Percentiles rank a stretch among this genome's conserved stretches.
These are phyloP conservation scores for Meles meles DNA, from an alignment of 2,113 vertebrate species.

Conservation along the genomic window DNA sequence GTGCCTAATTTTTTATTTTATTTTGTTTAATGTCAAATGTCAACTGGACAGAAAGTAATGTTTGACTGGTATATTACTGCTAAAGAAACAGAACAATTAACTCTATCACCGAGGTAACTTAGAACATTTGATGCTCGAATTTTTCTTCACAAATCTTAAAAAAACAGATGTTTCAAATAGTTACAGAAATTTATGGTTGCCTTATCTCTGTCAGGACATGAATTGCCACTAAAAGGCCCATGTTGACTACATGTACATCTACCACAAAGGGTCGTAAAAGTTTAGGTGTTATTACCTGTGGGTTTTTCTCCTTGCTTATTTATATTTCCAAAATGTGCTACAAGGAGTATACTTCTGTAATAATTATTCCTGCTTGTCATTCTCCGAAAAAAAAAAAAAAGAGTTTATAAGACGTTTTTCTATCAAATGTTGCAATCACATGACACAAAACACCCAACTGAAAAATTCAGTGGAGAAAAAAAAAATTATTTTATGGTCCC, in stretches of 20 bases:
- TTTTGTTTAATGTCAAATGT: not conserved
- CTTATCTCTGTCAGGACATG: not conserved
- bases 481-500: not conserved
- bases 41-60: not conserved
- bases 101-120: not conserved
- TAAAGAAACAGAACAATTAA: not conserved
- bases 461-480: not conserved
- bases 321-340: not conserved
- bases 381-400: not conserved
- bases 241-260: not conserved
- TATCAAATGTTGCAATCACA: not conserved
- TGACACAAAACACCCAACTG: not conserved
- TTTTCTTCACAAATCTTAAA: not conserved
- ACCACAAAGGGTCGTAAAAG: not conserved
- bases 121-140: not conserved
- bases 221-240: not conserved
- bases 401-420: not conserved
- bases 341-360: not conserved
- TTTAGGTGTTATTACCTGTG: not conserved
- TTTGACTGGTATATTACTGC: not conserved
- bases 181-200: not conserved
- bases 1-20: not conserved
- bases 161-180: not conserved
- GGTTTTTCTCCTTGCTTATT: not conserved
- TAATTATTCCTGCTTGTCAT: not conserved